Percentiles rank a stretch among this genome's conserved stretches.
Conservation (phyloP, 2,113 vertebrate genomes). For the Marmota monax region DNA sequence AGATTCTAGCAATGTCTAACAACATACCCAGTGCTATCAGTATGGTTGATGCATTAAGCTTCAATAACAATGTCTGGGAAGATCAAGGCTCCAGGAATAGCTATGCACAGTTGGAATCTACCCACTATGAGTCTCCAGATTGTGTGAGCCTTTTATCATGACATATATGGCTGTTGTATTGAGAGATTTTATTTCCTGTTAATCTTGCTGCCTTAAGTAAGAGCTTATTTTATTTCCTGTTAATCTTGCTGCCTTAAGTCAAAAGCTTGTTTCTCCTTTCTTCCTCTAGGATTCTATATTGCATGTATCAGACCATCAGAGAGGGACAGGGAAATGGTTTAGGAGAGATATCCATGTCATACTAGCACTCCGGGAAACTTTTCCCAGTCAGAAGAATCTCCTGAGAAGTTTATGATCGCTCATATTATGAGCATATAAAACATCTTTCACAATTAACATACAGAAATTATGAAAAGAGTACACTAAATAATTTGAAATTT, state of each 20-base stretch:
- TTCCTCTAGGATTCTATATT: not conserved
- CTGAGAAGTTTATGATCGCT: not conserved
- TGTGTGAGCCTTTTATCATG: not conserved
- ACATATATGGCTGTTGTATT: not conserved
- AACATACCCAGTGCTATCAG: not conserved
- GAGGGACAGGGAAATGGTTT: not conserved
- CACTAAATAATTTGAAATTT: not conserved
- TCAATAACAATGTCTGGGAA: not conserved
- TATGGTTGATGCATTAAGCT: not conserved
- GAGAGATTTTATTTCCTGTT: not conserved
- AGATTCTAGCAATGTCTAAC: not conserved
- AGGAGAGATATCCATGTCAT: not conserved
- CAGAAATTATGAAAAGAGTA: not conserved
- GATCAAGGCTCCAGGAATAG: accelerated
- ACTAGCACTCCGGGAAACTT: not conserved
- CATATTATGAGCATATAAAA: not conserved
- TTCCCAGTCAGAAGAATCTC: not conserved
- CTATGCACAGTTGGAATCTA: not conserved
- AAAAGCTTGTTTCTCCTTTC: not conserved
- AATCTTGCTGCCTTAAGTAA: not conserved
- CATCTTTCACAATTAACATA: not conserved
- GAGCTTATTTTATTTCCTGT: not conserved
- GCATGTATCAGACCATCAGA: not conserved
- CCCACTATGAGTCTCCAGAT: not conserved
- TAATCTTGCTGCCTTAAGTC: not conserved